A percentile compares a stretch with the other conserved stretches of the same genome.
phyloP scores from a whole-genome alignment of 2,888 invertebrate species.

The Phytoseiulus persimilis region DNA sequence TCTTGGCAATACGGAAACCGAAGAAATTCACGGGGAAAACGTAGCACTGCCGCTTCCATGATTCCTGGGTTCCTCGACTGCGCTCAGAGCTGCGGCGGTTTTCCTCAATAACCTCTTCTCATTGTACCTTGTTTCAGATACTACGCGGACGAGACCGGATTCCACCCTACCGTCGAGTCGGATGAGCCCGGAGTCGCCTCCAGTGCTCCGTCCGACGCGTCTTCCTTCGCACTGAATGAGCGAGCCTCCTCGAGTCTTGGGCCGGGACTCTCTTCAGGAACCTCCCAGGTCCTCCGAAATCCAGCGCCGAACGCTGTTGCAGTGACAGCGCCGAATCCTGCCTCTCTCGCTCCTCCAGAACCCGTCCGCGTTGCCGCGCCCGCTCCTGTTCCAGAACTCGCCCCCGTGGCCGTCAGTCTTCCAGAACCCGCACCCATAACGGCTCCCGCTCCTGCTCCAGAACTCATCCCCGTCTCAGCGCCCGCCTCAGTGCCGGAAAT shows the following conservation, averaged over 20 bases:
- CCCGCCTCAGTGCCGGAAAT: neutral
- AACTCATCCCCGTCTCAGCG: neutral
- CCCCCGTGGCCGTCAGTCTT: neutral
- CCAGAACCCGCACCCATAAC: neutral
- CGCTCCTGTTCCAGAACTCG: neutral
- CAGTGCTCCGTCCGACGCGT: constrained; percentile 40
- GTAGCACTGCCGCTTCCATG: too few relatives aligned
- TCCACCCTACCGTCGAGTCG: constrained; percentile 43
- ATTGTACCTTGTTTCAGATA: neutral
- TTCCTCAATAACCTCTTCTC: too few relatives aligned
- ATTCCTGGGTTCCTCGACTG: too few relatives aligned
- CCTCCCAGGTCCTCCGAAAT: neutral
- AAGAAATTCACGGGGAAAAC: too few relatives aligned
- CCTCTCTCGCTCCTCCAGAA: neutral
- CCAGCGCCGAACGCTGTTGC: neutral
- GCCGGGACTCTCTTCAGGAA: neutral
- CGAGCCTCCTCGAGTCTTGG: neutral
- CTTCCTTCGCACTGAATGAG: neutral
- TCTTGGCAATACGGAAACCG: too few relatives aligned
- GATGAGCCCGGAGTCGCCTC: constrained; percentile 41
- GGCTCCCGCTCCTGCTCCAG: neutral
- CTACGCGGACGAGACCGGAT: constrained; percentile 44
- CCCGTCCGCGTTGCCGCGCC: neutral
- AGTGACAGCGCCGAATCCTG: neutral
- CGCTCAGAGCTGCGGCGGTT: too few relatives aligned